A percentile compares a stretch with the other conserved stretches of the same genome.
Conservation (phyloP, 2,797 vertebrate genomes). For the Remorina albescens region DNA sequence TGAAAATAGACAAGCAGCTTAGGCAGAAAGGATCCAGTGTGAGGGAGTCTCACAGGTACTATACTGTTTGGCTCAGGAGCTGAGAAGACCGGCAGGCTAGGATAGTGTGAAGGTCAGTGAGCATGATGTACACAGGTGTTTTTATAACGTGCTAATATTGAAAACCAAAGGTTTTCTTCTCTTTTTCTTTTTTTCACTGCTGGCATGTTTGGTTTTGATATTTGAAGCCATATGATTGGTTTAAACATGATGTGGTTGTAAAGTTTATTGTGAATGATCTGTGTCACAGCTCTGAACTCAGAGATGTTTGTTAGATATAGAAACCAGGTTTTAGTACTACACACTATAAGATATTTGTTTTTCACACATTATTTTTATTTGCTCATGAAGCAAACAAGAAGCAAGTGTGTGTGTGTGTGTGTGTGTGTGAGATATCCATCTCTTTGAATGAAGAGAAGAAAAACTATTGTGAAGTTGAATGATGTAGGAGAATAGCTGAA, state of each 20-base stretch:
- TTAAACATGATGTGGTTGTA: conserved; percentile 14
- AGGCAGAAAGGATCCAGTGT: neutral
- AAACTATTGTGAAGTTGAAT: conserved; percentile 8
- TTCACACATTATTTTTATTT: conserved; percentile 27
- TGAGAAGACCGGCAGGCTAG: neutral
- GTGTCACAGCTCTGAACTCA: conserved; percentile 37
- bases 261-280: conserved; percentile 35
- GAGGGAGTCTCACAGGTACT: conserved; percentile 6
- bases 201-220: conserved; percentile 45
- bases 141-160: conserved; percentile 41
- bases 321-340: conserved; percentile 17
- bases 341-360: conserved; percentile 11
- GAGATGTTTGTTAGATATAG: conserved; percentile 8
- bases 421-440: neutral
- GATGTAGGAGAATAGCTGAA: neutral
- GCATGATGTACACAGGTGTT: conserved; percentile 13
- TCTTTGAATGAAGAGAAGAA: neutral
- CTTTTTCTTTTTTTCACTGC: conserved; percentile 20
- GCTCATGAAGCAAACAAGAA: neutral
- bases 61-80: neutral
- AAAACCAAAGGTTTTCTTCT: conserved; percentile 58
- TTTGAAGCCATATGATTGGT: conserved; percentile 67
- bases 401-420: neutral
- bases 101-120: conserved; percentile 8
- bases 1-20: neutral